phyloP scores from a whole-genome alignment of 2,113 vertebrate species.

The Rattus rattus region DNA sequence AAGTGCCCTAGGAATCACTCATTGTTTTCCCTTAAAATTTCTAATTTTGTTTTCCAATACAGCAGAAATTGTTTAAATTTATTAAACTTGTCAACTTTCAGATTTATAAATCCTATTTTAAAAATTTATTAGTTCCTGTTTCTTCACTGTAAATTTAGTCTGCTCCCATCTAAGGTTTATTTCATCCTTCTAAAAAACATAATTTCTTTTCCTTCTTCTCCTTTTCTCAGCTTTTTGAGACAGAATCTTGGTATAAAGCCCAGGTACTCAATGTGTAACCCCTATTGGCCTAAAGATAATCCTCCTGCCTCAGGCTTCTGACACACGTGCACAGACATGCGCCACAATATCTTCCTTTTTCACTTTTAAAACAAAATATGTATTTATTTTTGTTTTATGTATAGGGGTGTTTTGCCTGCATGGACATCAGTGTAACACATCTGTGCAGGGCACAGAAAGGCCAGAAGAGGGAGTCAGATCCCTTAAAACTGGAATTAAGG shows the following conservation, averaged over 20 bases:
- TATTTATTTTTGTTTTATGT: not conserved
- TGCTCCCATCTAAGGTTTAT: not conserved
- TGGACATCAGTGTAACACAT: not conserved
- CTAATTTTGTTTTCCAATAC: constrained; percentile 44
- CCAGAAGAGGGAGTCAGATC: not conserved
- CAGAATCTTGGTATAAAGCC: not conserved
- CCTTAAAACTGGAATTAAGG: not conserved
- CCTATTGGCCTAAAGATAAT: not conserved
- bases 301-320: not conserved
- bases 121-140: constrained; percentile 38
- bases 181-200: constrained; percentile 44
- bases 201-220: not conserved
- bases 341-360: not conserved
- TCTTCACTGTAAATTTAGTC: constrained; percentile 47
- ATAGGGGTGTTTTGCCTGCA: not conserved
- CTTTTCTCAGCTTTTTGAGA: not conserved
- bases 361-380: not conserved
- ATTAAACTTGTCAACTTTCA: not conserved
- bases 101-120: constrained; percentile 8
- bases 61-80: constrained; percentile 39
- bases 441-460: not conserved
- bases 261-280: not conserved
- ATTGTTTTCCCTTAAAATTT: constrained; percentile 24
- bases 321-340: not conserved
- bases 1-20: constrained; percentile 34